Conservation (phyloP, 2,888 invertebrate species). For the Alcis repandata region DNA sequence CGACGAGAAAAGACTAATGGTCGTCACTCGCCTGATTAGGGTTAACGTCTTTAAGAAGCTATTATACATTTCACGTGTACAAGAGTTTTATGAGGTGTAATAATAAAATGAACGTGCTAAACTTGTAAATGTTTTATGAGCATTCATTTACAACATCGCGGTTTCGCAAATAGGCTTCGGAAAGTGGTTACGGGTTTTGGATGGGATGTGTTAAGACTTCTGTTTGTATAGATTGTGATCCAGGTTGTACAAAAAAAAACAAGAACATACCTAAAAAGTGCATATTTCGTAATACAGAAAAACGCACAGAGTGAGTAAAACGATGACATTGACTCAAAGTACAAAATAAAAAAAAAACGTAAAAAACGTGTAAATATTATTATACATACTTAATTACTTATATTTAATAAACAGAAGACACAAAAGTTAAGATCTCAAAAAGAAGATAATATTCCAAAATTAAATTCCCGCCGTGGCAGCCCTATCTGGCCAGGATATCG, state of each 20-base stretch:
- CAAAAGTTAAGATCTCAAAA: too few species aligned
- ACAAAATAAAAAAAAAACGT: too few species aligned
- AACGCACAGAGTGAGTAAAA: too few species aligned
- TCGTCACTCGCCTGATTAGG: constrained; percentile 55
- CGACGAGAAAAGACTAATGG: constrained; percentile 75
- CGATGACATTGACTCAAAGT: too few species aligned
- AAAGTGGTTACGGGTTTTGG: background rate
- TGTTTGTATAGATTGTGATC: too few species aligned
- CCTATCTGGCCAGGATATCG: constrained; percentile 46
- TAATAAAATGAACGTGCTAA: constrained; percentile 14
- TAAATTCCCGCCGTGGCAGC: constrained; percentile 22
- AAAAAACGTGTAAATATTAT: too few species aligned
- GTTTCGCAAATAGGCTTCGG: background rate
- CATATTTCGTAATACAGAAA: too few species aligned
- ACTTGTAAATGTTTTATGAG: constrained; percentile 13
- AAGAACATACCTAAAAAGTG: too few species aligned
- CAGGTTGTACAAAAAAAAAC: too few species aligned
- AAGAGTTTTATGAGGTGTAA: constrained; percentile 20
- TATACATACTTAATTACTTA: too few species aligned
- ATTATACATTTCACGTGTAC: constrained; percentile 24
- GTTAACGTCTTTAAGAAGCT: constrained; percentile 38
- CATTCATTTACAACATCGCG: background rate
- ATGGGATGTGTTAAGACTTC: background rate
- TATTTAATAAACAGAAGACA: too few species aligned
- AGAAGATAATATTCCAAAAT: background rate